Percentiles rank a stretch among this genome's conserved stretches.
Evolutionary conservation across 2,113 vertebrate genomes (phyloP).

Genomic region (Triplophysa siluroides): DNA sequence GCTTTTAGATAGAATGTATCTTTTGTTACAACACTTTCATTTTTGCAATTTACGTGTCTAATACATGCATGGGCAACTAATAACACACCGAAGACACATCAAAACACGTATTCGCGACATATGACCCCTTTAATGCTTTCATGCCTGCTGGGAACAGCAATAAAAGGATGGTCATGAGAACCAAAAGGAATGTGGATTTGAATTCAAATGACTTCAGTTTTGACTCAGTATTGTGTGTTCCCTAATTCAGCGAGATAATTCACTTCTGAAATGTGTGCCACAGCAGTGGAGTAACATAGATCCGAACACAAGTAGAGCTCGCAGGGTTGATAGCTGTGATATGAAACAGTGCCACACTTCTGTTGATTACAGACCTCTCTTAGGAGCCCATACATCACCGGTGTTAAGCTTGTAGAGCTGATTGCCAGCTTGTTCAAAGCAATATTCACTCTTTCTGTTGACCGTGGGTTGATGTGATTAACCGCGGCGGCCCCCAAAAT

Average conservation of each 20-base stretch:
- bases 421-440: neutral
- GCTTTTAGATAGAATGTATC: too few species aligned
- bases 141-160: constrained; percentile 18
- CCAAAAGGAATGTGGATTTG: constrained; percentile 13
- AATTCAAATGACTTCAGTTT: constrained; percentile 24
- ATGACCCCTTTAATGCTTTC: neutral
- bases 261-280: neutral
- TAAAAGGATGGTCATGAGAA: constrained; percentile 21
- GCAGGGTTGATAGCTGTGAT: neutral
- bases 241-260: constrained; percentile 4
- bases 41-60: too few species aligned
- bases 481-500: neutral
- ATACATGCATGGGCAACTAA: too few species aligned
- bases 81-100: too few species aligned
- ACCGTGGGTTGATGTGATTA: neutral
- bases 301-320: neutral
- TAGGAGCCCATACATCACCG: neutral
- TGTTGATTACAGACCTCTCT: neutral
- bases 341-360: neutral
- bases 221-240: neutral
- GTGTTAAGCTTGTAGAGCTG: neutral
- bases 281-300: neutral
- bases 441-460: neutral
- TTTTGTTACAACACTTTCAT: too few species aligned
- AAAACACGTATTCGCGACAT: too few species aligned